These are phyloP conservation scores for Tetrax tetrax DNA, from an alignment of 2,113 vertebrate genomes.

Conservation along the genomic window DNA sequence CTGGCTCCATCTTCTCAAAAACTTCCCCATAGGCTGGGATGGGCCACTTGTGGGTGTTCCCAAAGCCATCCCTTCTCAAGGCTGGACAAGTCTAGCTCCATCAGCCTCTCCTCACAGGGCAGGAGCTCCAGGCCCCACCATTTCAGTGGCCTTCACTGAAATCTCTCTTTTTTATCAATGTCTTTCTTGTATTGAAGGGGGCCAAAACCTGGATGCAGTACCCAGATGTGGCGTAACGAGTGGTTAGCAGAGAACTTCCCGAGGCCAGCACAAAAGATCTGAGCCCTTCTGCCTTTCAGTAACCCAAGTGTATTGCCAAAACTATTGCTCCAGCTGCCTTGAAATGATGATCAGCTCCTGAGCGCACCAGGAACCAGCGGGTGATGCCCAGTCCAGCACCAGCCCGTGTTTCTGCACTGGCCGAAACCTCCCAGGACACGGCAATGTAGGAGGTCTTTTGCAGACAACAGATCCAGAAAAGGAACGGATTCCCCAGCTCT, in stretches of 20 bases:
- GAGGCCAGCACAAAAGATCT: neutral
- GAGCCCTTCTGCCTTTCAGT: neutral
- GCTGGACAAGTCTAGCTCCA: neutral
- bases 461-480: neutral
- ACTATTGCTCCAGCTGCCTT: neutral
- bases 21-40: rapidly evolving
- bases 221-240: neutral
- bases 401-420: neutral
- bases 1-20: neutral
- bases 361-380: neutral
- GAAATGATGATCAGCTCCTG: neutral
- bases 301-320: neutral
- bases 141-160: neutral
- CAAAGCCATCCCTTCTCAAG: neutral
- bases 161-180: neutral
- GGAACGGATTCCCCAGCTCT: rapidly evolving
- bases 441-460: neutral
- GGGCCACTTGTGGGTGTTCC: neutral
- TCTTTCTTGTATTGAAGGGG: neutral
- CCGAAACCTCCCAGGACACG: neutral
- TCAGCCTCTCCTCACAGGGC: neutral
- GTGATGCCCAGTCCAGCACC: neutral
- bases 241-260: neutral
- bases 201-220: rapidly evolving
- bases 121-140: neutral